A percentile compares a stretch with the other conserved stretches of the same genome.
phyloP scores from a whole-genome alignment of 2,888 invertebrate genomes.

The Drosophila monieri region DNA sequence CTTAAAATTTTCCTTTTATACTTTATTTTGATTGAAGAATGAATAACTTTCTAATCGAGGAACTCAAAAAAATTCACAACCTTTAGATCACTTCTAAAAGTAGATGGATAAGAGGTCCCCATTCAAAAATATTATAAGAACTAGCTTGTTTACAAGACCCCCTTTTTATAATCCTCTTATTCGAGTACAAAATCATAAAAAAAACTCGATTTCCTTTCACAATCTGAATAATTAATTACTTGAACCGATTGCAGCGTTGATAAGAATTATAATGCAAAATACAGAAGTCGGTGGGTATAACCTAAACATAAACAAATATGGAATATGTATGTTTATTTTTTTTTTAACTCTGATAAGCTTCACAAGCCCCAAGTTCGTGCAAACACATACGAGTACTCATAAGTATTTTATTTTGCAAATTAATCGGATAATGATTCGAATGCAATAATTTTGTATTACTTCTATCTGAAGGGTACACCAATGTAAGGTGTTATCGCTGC shows the following conservation, averaged over 20 bases:
- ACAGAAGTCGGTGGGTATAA: conserved; percentile 20
- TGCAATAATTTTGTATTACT: not conserved
- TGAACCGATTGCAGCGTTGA: conserved; percentile 24
- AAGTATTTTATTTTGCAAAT: conserved; percentile 1
- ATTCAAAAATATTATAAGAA: not conserved
- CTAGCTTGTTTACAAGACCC: conserved; percentile 21
- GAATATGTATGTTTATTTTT: conserved; percentile 2
- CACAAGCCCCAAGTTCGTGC: not conserved
- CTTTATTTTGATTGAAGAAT: not conserved
- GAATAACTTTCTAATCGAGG: not conserved
- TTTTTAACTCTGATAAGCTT: conserved; percentile 7
- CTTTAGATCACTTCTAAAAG: conserved; percentile 8
- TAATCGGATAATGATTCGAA: not conserved
- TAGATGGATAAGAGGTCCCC: not conserved
- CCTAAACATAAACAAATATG: conserved; percentile 35
- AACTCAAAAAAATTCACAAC: not conserved
- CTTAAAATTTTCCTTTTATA: too few relatives aligned
- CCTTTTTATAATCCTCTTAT: conserved; percentile 15
- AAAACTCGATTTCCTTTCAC: not conserved
- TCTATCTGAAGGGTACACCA: conserved; percentile 1
- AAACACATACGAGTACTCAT: not conserved
- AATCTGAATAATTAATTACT: conserved; percentile 36
- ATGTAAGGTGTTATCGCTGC: conserved; percentile 22
- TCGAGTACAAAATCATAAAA: conserved; percentile 36
- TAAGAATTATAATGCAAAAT: conserved; percentile 28